Evolutionary conservation across 2,888 invertebrate genomes (phyloP).

Genomic region (Stomorhina lunata): DNA sequence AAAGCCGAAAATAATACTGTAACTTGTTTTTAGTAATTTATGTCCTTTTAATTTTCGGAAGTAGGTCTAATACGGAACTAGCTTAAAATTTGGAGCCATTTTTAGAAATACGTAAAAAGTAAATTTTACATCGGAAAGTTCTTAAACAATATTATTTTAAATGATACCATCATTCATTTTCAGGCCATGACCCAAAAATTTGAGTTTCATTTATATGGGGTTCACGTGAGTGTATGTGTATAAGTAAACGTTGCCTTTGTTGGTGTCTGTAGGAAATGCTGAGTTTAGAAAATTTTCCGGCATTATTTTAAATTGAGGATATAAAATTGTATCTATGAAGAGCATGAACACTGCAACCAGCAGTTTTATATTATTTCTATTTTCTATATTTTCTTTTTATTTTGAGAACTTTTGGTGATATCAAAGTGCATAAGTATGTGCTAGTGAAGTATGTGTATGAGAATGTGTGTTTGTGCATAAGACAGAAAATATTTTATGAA

Average conservation of each 20-base stretch:
- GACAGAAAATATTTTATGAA: constrained; percentile 66
- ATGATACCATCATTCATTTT: too few relatives aligned
- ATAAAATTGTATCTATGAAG: constrained; percentile 41
- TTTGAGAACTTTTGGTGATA: neutral
- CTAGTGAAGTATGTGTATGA: neutral
- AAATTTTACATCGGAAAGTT: too few relatives aligned
- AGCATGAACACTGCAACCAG: constrained; percentile 35
- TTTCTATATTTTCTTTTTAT: neutral
- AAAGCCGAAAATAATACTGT: too few relatives aligned
- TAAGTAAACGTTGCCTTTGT: constrained; percentile 53
- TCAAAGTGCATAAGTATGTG: constrained; percentile 45
- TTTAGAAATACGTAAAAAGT: too few relatives aligned
- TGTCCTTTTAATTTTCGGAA: too few relatives aligned
- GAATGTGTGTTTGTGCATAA: constrained; percentile 45
- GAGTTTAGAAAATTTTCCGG: constrained; percentile 66
- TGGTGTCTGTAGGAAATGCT: constrained; percentile 61
- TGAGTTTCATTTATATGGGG: too few relatives aligned
- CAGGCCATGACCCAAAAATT: too few relatives aligned
- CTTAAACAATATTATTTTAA: too few relatives aligned
- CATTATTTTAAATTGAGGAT: constrained; percentile 65
- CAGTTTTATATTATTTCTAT: constrained; percentile 26
- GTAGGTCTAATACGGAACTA: too few relatives aligned
- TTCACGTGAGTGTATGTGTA: constrained; percentile 24
- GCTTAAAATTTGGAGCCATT: too few relatives aligned
- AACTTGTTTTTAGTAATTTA: too few relatives aligned